Evolutionary conservation across 2,888 invertebrate species (phyloP).

Genomic region (Eurytoma californica): DNA sequence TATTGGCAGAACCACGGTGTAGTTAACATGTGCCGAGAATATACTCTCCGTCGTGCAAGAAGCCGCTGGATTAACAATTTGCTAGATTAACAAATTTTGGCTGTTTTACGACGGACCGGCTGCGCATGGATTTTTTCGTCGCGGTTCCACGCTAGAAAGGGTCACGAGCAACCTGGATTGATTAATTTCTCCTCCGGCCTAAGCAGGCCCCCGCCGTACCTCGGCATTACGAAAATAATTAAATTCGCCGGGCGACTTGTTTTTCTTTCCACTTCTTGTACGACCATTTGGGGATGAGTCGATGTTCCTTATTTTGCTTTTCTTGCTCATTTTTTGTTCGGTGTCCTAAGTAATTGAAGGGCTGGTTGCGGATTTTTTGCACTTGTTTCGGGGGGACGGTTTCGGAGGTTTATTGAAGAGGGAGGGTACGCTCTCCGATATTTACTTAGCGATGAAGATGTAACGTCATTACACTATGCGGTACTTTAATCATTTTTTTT

Average conservation of each 20-base stretch:
- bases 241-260: slow-evolving; percentile 50
- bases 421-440: too few species aligned
- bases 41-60: too few species aligned
- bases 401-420: too few species aligned
- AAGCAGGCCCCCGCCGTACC: slow-evolving; percentile 28
- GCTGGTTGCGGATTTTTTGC: background rate
- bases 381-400: background rate
- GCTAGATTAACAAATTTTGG: too few species aligned
- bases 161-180: slow-evolving; percentile 66
- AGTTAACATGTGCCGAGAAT: too few species aligned
- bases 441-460: too few species aligned
- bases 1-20: too few species aligned
- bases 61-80: too few species aligned
- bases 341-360: slow-evolving; percentile 1
- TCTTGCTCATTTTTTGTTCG: background rate
- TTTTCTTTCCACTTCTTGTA: slow-evolving; percentile 36
- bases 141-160: slow-evolving; percentile 20
- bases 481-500: too few species aligned
- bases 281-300: background rate
- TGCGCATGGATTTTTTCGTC: too few species aligned
- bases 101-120: too few species aligned
- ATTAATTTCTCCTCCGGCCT: slow-evolving; percentile 62
- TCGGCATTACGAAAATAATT: slow-evolving; percentile 41
- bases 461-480: too few species aligned
- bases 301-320: background rate